phyloP scores from a whole-genome alignment of 2,888 invertebrate species.

The Dorcus parallelipipedus region DNA sequence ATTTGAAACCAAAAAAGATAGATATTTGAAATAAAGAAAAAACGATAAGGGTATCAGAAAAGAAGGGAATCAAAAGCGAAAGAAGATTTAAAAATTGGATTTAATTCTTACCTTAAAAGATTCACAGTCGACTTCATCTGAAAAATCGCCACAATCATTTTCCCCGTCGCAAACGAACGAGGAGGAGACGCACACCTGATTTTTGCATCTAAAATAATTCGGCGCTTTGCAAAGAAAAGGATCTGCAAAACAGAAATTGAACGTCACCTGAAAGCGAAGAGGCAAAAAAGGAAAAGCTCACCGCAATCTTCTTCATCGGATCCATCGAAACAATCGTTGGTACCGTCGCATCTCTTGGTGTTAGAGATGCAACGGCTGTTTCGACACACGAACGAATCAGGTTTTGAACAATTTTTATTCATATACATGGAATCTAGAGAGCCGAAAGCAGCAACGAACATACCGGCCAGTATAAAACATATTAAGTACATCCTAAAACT shows the following conservation, averaged over 20 bases:
- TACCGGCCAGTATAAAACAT: constrained; percentile 14
- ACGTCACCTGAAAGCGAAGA: not conserved
- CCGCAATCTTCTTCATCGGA: constrained; percentile 36
- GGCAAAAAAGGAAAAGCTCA: constrained; percentile 16
- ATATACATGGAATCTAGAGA: constrained; percentile 21
- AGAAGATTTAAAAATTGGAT: not conserved
- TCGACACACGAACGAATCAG: constrained; percentile 27
- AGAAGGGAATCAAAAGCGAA: too few relatives aligned
- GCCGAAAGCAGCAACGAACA: constrained; percentile 9
- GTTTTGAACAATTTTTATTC: constrained; percentile 22
- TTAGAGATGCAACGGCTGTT: constrained; percentile 28
- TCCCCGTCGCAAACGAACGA: constrained; percentile 44
- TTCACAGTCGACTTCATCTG: constrained; percentile 45
- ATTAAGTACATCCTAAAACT: constrained; percentile 20
- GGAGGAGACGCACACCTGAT: constrained; percentile 40
- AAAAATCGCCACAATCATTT: constrained; percentile 47
- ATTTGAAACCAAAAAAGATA: not conserved
- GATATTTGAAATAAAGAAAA: too few relatives aligned
- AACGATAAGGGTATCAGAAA: too few relatives aligned
- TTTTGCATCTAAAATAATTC: constrained; percentile 41
- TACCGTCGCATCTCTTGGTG: constrained; percentile 30
- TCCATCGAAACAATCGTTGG: constrained; percentile 30
- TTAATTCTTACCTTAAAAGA: constrained; percentile 26
- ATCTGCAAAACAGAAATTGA: constrained; percentile 7
- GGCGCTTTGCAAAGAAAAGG: constrained; percentile 34